These are phyloP conservation scores for Myotis yumanensis DNA, from an alignment of 2,113 vertebrate genomes.

Conservation along the genomic window DNA sequence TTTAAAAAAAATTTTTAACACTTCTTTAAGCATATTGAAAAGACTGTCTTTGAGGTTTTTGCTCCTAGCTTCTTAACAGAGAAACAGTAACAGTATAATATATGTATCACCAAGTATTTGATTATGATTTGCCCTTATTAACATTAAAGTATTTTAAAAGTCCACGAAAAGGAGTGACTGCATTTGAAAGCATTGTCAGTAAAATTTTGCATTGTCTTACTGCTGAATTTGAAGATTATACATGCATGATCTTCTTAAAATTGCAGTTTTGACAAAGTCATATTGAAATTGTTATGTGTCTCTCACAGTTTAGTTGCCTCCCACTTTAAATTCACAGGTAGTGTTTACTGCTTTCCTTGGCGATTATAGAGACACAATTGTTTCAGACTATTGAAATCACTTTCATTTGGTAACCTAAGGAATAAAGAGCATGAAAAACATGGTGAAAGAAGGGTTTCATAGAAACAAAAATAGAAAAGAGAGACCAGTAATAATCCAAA, in stretches of 20 bases:
- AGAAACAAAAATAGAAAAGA: not conserved
- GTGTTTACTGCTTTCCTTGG: not conserved
- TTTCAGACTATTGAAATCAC: not conserved
- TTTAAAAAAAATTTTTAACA: not conserved
- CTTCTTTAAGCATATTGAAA: slow-evolving; percentile 59
- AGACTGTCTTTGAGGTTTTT: slow-evolving; percentile 64
- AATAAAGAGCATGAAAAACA: not conserved
- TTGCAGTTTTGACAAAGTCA: not conserved
- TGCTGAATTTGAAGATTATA: not conserved
- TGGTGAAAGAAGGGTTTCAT: not conserved
- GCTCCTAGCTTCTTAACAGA: slow-evolving; percentile 58
- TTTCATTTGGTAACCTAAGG: not conserved
- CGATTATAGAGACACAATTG: not conserved
- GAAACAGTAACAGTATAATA: slow-evolving; percentile 36
- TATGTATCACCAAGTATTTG: not conserved
- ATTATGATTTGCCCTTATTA: not conserved
- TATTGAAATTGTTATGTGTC: not conserved
- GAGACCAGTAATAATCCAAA: not conserved
- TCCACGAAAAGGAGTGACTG: not conserved
- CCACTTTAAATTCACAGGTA: not conserved
- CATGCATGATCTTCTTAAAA: not conserved
- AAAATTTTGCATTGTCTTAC: not conserved
- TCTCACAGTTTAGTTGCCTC: not conserved
- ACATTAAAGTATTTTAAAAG: slow-evolving; percentile 26
- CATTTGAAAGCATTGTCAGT: not conserved